These are phyloP conservation scores for Pentalonia nigronervosa DNA, from an alignment of 1,140 invertebrate species.

Conservation along the genomic window DNA sequence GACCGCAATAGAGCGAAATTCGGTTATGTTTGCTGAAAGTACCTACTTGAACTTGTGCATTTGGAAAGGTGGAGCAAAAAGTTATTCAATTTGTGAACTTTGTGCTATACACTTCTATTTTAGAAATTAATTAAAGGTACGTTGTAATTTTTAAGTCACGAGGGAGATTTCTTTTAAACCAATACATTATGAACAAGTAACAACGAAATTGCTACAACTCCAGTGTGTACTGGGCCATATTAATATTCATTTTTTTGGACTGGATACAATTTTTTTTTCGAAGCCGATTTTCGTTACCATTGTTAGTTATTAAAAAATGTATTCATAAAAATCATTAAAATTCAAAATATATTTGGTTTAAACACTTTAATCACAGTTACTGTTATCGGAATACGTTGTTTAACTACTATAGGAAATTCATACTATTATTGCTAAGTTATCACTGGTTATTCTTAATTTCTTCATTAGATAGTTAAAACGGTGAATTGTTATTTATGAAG, in stretches of 20 bases:
- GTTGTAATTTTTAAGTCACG: not conserved
- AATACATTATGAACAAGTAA: not conserved
- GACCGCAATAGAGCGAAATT: not conserved
- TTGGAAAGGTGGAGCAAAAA: not conserved
- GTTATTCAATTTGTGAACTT: slow-evolving; percentile 4
- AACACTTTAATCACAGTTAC: not conserved
- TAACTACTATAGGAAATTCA: not conserved
- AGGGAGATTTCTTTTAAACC: not conserved
- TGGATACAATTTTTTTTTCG: no score
- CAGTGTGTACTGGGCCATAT: not conserved
- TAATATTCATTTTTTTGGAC: not conserved
- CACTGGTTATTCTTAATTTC: not conserved
- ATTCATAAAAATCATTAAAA: not conserved
- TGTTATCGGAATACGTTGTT: no score
- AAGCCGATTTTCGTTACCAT: no score
- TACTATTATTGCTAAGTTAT: not conserved
- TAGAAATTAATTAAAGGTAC: not conserved
- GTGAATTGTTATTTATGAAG: not conserved
- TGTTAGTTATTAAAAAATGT: no score
- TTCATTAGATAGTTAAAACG: not conserved
- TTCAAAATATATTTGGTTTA: not conserved
- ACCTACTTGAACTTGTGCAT: not conserved
- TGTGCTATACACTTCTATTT: not conserved
- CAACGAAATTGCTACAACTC: not conserved
- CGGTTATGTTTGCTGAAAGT: not conserved